Base-by-base conservation (phyloP, 2,888 invertebrate species). In the Cheilosia vernalis region DNA sequence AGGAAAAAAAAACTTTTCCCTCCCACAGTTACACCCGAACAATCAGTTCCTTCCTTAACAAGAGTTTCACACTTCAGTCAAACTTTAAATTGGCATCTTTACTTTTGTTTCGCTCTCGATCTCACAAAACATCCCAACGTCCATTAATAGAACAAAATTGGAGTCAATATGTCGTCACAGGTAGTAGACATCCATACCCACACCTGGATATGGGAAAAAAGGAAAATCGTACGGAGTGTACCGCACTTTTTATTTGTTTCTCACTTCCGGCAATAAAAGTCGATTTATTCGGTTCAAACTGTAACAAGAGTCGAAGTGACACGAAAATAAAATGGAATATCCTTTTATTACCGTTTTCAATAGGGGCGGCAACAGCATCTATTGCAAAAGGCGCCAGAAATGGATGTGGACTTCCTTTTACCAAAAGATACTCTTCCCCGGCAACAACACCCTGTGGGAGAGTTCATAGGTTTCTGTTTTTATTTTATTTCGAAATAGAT, bases 261-360 rank as follows among this genome's bases (percentile, higher is more conserved):
- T 79, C 64, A 64, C 70, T 79, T 79, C 78, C 70, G 72, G 78
- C 72, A 72, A 79, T 79, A 70, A 79, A 79, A 64, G 64, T 72
- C 78, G 64, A 79, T 72, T 79, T 70, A 70, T 63, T 70, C 49
- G 44, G 27, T 70, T 70, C 70, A 70, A 79, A 79, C 44, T 44
- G 58, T 79, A 51, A 64, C 47, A 17, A 56, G 40, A 63, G 61
- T 27, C 64, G 47, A 78, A 78, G 78, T 70, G 78, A 58, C 63
- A 58, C 56, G 60, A 49, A 72, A 64, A 79, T 70, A 69, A 79
- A 72, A 27, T 21, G 58, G 63, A 49, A 64, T 70, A 72, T 79
- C 78, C 64, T 79, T 79, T 79, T 51, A 72, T 79, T 72, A 51
- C 64, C 64, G 51, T 72, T 79, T 64, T 64, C 64, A 79, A 79